phyloP scores from a whole-genome alignment of 2,888 invertebrate genomes.

The Phrixothrix hirtus region DNA sequence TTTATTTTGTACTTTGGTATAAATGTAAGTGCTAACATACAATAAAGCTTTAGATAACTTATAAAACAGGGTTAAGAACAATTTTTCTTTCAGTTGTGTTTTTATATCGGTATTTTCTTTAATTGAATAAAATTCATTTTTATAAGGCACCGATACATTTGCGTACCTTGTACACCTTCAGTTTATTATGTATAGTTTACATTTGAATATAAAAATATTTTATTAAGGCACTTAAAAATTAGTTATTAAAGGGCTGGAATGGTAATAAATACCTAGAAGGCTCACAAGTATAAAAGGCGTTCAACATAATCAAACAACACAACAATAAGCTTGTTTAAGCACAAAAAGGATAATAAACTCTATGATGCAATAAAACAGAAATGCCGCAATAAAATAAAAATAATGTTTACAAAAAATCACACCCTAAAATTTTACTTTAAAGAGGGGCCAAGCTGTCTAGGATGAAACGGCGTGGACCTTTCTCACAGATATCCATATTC shows the following conservation, averaged over 20 bases:
- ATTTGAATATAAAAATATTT: constrained; percentile 4
- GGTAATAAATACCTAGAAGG: neutral
- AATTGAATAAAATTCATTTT: no score
- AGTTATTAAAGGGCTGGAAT: no score
- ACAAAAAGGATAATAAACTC: constrained; percentile 45
- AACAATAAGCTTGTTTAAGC: constrained; percentile 47
- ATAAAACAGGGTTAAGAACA: constrained; percentile 3
- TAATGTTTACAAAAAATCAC: constrained; percentile 47
- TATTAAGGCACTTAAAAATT: no score
- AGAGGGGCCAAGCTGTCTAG: constrained; percentile 54
- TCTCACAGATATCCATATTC: constrained; percentile 46
- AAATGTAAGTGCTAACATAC: constrained; percentile 11
- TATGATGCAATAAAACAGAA: constrained; percentile 44
- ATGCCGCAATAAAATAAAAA: constrained; percentile 44
- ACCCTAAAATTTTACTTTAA: constrained; percentile 49
- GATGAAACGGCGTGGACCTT: constrained; percentile 43
- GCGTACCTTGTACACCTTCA: no score
- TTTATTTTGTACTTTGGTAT: constrained; percentile 23
- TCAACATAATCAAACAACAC: constrained; percentile 13
- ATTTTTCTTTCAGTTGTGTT: constrained; percentile 2
- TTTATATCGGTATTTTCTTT: no score
- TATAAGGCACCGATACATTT: no score
- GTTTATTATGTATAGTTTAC: no score
- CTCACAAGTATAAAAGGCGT: constrained; percentile 2
- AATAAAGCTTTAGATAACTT: no score